Base-by-base conservation (phyloP, 2,888 invertebrate genomes). In the Deilephila elpenor region DNA sequence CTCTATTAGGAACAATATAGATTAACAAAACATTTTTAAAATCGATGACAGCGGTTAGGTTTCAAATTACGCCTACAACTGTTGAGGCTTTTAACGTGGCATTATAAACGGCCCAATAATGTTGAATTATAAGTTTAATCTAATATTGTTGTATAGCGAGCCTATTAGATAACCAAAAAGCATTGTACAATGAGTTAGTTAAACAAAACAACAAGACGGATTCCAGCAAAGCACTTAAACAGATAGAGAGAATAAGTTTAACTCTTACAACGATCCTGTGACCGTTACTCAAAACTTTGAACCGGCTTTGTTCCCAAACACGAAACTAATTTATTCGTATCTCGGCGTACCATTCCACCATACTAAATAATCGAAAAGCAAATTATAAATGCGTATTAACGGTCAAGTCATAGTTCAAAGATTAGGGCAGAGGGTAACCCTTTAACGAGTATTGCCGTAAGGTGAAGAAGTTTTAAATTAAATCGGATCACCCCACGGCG, bases 371-470 rank as follows among this genome's bases (percentile, higher is more conserved):
- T 94, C 93, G 94, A 93, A 92, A 87, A 91, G 88, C 89, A 91
- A 94, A 94, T 94, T 94, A 94, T 93, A 93, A 93, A 94, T 94
- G 94, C 94, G 93, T 93, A 92, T 91, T 93, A 94, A 94, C 94
- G 94, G 94, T 94, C 94, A 93, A 94, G 94, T 93, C 92, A 92
- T 92, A 94, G 94, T 94, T 94, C 93, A 94, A 93, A 94, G 94
- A 94, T 94, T 94, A 93, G 92, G 94, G 93, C 93, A 91, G 87
- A 89, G 93, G 90, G 88, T 88, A 91, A 93, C 94, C 94, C 93
- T 93, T 90, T 89, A 83, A 82, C 88, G 86, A 86, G 86, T 85
- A 86, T 82, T 84, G 85, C 80, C 83, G 84, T 82, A 84, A 89
- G 89, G 91, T 89, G 88, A 93, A 91, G 89, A 91, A 90, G 90